phyloP scores from a whole-genome alignment of 30 jellyfish, hydroid and myxozoan species.

The Aurelia aurita region DNA sequence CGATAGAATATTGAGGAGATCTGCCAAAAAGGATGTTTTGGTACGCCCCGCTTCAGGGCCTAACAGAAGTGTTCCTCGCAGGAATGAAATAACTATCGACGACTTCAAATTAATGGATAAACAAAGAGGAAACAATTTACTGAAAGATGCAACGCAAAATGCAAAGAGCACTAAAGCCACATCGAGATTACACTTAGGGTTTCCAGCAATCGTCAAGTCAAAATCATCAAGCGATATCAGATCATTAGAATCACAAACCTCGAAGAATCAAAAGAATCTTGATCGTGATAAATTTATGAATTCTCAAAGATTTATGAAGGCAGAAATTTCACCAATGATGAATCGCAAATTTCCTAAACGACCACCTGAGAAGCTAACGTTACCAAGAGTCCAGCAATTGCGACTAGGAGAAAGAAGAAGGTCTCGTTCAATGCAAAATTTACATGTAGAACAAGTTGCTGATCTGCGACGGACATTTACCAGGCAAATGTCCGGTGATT shows the following conservation, averaged over 20 bases:
- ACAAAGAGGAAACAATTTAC: background rate
- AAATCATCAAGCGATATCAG: slow-evolving; percentile 7
- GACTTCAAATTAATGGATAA: too few species aligned
- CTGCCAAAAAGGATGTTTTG: too few species aligned
- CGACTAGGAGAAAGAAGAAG: slow-evolving; percentile 29
- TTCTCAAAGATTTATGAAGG: background rate
- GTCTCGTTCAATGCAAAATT: slow-evolving; percentile 33
- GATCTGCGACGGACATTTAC: background rate
- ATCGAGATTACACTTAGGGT: background rate
- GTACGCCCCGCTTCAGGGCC: too few species aligned
- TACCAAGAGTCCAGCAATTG: slow-evolving; percentile 35
- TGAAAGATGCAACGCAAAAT: background rate
- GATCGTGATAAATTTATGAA: background rate
- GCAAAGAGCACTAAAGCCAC: background rate
- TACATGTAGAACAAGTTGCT: background rate
- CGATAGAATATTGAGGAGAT: too few species aligned
- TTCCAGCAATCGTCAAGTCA: slow-evolving; percentile 24
- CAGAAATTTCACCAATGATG: slow-evolving; percentile 26
- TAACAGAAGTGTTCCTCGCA: too few species aligned
- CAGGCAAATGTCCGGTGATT: background rate
- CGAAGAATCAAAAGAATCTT: background rate
- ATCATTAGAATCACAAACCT: background rate
- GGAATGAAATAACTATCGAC: too few species aligned
- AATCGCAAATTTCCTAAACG: background rate
- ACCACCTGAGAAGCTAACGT: background rate